Evolutionary conservation across 2,888 invertebrate species (phyloP), one percentile per base, ranked within the genome.

Genomic region (Clivina fossor): DNA sequence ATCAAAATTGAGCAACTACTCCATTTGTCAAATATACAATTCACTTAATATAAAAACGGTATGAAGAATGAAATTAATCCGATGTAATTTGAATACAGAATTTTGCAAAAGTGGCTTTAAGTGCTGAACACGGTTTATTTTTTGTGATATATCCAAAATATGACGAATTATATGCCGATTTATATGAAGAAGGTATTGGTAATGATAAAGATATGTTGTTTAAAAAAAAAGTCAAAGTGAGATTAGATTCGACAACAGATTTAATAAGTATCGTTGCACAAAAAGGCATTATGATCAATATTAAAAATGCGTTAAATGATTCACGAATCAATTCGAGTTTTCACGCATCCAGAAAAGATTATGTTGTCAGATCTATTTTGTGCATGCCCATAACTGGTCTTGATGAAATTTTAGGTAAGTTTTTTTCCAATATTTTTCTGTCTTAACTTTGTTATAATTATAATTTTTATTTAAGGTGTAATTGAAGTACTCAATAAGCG

Each of bases 401-500:
- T 46, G 68, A 71, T 3, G 74, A 75, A 20, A 74, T 78, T 54
- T 75, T 80, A 60, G 80, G 80, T 77, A 62, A 68, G 5, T 5
- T 7, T 26, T 8, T 7, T 7, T 7, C 5, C 26, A 26, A 26
- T 26, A 26, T 5, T 26, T 40, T 22, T 1, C 3, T 24, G n/a
- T 22, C 19, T 40, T 3, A 20, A 20, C 8, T 20, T 9, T 40
- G 3, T 19, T 9, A 40, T 9, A 20, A 38, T 19, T 8, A n/a
- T 19, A 2, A 26, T 43, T 26, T 26, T 7, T 66, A n/a, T n/a
- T n/a, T n/a, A n/a, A 81, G 82, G 82, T 44, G 76, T 81, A 0
- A 78, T 83, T 1, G 79, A 81, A 66, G 68, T 83, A 4, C 75
- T 78, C 1, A 83, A 83, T 67, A 83, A 83, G 66, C 69, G 62